These are phyloP conservation scores for Acanthosoma haemorrhoidale DNA, from an alignment of 2,888 invertebrate species.

Conservation along the genomic window DNA sequence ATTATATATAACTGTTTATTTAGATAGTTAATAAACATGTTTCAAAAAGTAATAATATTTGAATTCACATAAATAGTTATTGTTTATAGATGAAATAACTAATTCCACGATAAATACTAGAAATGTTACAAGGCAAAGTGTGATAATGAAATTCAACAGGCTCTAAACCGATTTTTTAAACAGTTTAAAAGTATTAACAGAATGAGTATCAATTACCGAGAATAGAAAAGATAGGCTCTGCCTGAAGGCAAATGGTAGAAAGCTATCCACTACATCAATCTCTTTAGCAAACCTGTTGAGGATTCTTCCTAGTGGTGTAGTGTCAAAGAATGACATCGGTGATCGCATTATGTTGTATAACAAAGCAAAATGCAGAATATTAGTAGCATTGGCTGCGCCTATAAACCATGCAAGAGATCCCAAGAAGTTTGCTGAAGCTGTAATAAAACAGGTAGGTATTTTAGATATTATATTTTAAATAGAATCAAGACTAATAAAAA, in stretches of 20 bases:
- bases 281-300: conserved; percentile 74
- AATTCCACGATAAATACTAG: too few species aligned
- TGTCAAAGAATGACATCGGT: conserved; percentile 71
- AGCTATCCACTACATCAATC: conserved; percentile 59
- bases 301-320: conserved; percentile 71
- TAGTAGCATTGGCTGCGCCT: conserved; percentile 16
- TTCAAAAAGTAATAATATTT: too few species aligned
- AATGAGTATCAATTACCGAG: too few species aligned
- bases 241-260: conserved; percentile 11
- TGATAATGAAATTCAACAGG: too few species aligned
- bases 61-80: too few species aligned
- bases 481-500: too few species aligned
- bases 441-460: neutral
- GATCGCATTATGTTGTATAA: conserved; percentile 61
- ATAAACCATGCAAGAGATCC: neutral
- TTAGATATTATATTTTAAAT: neutral
- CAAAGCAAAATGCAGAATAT: conserved; percentile 44
- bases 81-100: too few species aligned
- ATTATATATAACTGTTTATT: too few species aligned
- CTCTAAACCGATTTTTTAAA: too few species aligned
- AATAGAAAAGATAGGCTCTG: conserved; percentile 55
- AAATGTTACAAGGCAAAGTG: too few species aligned
- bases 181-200: too few species aligned
- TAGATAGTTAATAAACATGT: too few species aligned
- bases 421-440: neutral